Evolutionary conservation across 1,140 invertebrate genomes (phyloP).

Genomic region (Cydia amplana): DNA sequence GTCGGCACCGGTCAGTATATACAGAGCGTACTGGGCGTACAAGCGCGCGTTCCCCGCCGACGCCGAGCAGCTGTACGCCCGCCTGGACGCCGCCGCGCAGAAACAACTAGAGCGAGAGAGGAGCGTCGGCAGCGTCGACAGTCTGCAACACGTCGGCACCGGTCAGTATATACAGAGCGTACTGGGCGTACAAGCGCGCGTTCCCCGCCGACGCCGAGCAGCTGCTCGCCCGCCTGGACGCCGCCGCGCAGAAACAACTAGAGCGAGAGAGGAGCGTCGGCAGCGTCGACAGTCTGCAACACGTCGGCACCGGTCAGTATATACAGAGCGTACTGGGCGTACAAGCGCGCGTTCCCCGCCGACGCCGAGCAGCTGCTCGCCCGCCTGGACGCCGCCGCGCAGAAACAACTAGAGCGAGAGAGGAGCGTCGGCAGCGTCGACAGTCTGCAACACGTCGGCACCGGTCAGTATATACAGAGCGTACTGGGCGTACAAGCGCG

Average conservation of each 20-base stretch:
- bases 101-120: constrained; percentile 87
- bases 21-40: too few relatives aligned
- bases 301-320: constrained; percentile 61
- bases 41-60: constrained; percentile 94
- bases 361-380: too few relatives aligned
- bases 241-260: constrained; percentile 90
- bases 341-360: too few relatives aligned
- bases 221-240: constrained; percentile 90
- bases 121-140: constrained; percentile 64
- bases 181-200: constrained; percentile 82
- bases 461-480: too few relatives aligned
- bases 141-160: constrained; percentile 64
- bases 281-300: constrained; percentile 69
- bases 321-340: too few relatives aligned
- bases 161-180: constrained; percentile 49
- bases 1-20: too few relatives aligned
- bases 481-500: too few relatives aligned
- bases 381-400: too few relatives aligned
- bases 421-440: too few relatives aligned
- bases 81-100: constrained; percentile 92
- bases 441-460: too few relatives aligned
- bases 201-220: constrained; percentile 94
- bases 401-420: too few relatives aligned
- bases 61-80: constrained; percentile 91
- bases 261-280: constrained; percentile 81